A percentile compares a stretch with the other conserved stretches of the same genome.
phyloP scores from a whole-genome alignment of 2,113 vertebrate genomes.

The Etheostoma cragini region DNA sequence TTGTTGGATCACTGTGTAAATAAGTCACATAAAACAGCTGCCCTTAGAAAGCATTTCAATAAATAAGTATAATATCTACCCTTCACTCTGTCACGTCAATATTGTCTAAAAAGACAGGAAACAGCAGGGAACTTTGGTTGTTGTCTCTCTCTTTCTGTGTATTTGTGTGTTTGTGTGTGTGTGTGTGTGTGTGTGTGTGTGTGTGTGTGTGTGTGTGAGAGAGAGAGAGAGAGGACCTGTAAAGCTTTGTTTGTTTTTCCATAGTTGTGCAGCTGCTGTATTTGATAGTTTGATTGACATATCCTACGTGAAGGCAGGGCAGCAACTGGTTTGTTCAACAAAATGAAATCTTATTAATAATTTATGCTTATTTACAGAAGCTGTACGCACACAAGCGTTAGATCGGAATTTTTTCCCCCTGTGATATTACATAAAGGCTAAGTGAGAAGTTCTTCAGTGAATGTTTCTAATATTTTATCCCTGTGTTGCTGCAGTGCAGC shows the following conservation, averaged over 20 bases:
- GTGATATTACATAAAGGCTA: neutral
- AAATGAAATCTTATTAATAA: neutral
- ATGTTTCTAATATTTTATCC: neutral
- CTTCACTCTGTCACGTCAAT: slow-evolving; percentile 1
- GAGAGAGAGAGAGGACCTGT: neutral
- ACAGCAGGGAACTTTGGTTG: neutral
- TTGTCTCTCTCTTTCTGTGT: neutral
- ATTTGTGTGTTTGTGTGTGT: slow-evolving; percentile 12
- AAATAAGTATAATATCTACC: neutral
- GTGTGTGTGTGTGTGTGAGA: slow-evolving; percentile 2
- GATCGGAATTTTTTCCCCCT: neutral
- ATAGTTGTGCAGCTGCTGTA: slow-evolving; percentile 42
- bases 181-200: slow-evolving; percentile 13
- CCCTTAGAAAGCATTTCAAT: neutral
- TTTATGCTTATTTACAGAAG: neutral
- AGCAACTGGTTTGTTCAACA: neutral
- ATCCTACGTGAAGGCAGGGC: neutral
- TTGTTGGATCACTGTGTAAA: neutral
- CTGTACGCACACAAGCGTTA: neutral
- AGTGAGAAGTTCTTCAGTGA: neutral
- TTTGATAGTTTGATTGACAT: slow-evolving; percentile 48
- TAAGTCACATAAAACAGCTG: slow-evolving; percentile 1
- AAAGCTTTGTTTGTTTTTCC: slow-evolving; percentile 60
- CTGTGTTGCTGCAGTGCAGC: neutral
- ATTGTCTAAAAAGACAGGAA: neutral